Conservation (phyloP, 2,113 vertebrate genomes). For the Psilopsiagon aurifrons region DNA sequence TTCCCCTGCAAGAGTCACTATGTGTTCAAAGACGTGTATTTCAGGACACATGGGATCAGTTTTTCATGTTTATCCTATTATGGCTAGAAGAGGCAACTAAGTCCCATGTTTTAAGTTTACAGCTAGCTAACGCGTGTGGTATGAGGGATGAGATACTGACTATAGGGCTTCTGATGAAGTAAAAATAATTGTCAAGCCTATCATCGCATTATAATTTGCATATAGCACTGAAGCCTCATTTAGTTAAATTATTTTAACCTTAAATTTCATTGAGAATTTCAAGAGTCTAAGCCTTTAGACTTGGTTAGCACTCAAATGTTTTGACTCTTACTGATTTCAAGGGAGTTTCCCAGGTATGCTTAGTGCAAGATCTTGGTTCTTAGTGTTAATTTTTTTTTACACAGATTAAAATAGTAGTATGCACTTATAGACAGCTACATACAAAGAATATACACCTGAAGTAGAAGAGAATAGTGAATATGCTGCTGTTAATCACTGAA, state of each 20-base stretch:
- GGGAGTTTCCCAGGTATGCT: not conserved
- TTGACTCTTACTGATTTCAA: not conserved
- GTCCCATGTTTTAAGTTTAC: not conserved
- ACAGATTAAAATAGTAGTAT: not conserved
- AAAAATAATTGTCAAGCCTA: not conserved
- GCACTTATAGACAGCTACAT: not conserved
- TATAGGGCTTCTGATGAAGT: not conserved
- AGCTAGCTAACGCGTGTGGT: not conserved
- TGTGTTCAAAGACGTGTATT: not conserved
- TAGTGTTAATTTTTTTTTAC: not conserved
- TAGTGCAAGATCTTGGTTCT: not conserved
- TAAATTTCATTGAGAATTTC: not conserved
- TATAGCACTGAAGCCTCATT: fast-evolving
- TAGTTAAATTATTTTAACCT: not conserved
- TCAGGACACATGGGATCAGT: not conserved
- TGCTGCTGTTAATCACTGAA: not conserved
- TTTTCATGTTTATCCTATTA: not conserved
- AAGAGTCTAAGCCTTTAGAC: not conserved
- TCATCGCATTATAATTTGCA: not conserved
- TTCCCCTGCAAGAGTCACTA: not conserved
- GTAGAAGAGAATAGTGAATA: not conserved
- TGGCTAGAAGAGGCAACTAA: not conserved
- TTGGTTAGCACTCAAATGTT: not conserved
- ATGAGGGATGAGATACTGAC: not conserved
- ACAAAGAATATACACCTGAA: not conserved